Evolutionary conservation across 2,797 vertebrate species (phyloP).

Genomic region (Gymnodraco acuticeps): DNA sequence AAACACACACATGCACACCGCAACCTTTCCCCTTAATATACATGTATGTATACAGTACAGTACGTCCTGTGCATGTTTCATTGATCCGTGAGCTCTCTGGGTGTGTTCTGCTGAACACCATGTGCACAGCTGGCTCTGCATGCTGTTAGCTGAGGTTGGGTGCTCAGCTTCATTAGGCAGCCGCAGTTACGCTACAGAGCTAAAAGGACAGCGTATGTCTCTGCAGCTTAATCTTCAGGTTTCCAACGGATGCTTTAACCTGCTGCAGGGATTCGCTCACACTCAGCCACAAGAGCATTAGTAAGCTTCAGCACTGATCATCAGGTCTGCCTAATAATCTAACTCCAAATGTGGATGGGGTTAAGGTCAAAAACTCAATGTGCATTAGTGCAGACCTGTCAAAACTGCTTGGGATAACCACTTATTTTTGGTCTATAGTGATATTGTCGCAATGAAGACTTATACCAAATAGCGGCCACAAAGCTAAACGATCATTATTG

Average conservation of each 20-base stretch:
- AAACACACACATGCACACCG: conserved; percentile 48
- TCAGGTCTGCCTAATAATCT: neutral
- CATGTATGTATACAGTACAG: neutral
- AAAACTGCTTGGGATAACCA: neutral
- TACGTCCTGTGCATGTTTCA: conserved; percentile 16
- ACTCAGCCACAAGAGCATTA: no score
- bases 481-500: neutral
- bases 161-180: conserved; percentile 28
- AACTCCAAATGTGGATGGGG: no score
- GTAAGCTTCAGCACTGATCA: no score
- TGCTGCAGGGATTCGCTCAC: neutral
- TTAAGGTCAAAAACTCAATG: no score
- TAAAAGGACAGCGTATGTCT: neutral
- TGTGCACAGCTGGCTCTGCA: conserved; percentile 31
- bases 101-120: neutral
- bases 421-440: neutral
- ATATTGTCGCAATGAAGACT: neutral
- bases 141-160: neutral
- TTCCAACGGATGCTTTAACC: neutral
- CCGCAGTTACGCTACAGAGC: neutral
- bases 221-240: neutral
- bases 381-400: neutral
- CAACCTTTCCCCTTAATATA: conserved; percentile 28
- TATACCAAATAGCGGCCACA: neutral
- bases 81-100: conserved; percentile 12